phyloP scores from a whole-genome alignment of 2,797 vertebrate species.

The Choloepus didactylus region DNA sequence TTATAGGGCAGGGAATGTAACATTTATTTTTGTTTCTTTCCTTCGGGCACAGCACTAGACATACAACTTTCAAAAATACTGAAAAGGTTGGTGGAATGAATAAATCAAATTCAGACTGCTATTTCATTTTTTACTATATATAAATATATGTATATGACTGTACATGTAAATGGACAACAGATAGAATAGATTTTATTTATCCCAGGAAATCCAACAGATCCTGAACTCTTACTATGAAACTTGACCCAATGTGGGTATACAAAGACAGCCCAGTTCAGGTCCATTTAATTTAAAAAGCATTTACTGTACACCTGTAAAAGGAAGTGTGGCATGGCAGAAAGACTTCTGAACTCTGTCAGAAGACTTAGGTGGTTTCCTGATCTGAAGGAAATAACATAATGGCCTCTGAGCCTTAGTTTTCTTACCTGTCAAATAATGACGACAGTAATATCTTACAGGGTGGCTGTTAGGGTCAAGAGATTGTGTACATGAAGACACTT shows the following conservation, averaged over 20 bases:
- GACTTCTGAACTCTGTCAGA: neutral
- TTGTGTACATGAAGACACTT: neutral
- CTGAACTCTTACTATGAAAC: neutral
- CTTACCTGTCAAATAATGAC: neutral
- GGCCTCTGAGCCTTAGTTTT: neutral
- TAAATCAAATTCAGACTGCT: neutral
- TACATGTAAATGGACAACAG: neutral
- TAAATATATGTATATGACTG: neutral
- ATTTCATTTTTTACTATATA: neutral
- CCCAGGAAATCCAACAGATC: neutral
- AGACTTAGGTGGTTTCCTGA: neutral
- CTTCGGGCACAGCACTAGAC: neutral
- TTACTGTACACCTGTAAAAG: neutral
- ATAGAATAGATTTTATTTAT: neutral
- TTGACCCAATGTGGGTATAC: neutral
- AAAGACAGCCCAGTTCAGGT: neutral
- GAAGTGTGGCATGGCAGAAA: neutral
- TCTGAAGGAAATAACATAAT: neutral
- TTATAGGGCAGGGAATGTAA: neutral
- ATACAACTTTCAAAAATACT: constrained; percentile 12
- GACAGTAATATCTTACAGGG: neutral
- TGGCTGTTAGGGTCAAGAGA: neutral
- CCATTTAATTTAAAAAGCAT: neutral
- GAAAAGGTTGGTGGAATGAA: neutral
- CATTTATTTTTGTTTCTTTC: neutral